Evolutionary conservation across 2,888 invertebrate genomes (phyloP).

Genomic region (Caenorhabditis panamensis): DNA sequence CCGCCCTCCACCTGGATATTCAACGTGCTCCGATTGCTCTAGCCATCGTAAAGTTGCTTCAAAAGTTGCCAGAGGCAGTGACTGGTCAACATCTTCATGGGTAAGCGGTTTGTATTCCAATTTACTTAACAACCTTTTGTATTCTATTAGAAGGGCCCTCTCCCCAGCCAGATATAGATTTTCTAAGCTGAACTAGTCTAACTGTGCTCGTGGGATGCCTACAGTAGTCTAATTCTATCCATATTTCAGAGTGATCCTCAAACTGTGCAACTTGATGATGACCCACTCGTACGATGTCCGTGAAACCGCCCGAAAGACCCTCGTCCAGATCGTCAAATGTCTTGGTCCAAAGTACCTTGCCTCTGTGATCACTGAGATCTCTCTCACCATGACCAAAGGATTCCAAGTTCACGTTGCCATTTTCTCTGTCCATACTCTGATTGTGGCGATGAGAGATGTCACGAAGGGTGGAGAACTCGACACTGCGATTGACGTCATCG

Average conservation of each 20-base stretch:
- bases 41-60: slow-evolving; percentile 92
- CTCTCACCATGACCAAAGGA: slow-evolving; percentile 89
- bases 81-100: slow-evolving; percentile 83
- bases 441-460: slow-evolving; percentile 85
- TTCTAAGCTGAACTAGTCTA: too few species aligned
- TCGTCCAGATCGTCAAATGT: slow-evolving; percentile 88
- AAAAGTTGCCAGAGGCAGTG: slow-evolving; percentile 87
- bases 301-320: slow-evolving; percentile 64
- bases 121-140: too few species aligned
- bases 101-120: slow-evolving; percentile 84
- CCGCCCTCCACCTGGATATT: slow-evolving; percentile 87
- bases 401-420: slow-evolving; percentile 95
- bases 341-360: slow-evolving; percentile 90
- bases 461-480: slow-evolving; percentile 90
- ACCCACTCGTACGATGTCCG: slow-evolving; percentile 85
- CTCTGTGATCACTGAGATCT: slow-evolving; percentile 89
- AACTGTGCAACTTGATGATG: slow-evolving; percentile 92
- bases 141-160: too few species aligned
- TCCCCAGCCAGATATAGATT: too few species aligned
- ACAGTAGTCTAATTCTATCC: too few species aligned
- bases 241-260: slow-evolving; percentile 82
- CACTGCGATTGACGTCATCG: slow-evolving; percentile 87
- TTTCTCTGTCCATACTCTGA: slow-evolving; percentile 90
- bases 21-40: slow-evolving; percentile 92
- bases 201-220: too few species aligned